Conservation (phyloP, 2,113 vertebrate genomes). For the Rhea americana region DNA sequence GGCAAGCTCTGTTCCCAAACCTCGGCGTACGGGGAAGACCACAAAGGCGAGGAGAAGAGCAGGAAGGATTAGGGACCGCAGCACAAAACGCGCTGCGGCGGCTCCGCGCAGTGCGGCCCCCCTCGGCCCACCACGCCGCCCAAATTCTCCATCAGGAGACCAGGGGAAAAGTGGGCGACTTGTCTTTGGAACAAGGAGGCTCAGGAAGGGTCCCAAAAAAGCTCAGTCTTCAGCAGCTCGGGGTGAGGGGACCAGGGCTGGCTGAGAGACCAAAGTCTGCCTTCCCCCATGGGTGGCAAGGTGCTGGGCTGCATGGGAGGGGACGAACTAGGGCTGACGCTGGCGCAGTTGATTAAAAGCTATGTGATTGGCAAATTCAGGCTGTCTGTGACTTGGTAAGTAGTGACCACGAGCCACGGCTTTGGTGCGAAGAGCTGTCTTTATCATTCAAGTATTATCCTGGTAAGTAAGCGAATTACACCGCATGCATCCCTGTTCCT, state of each 20-base stretch:
- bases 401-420: constrained; percentile 26
- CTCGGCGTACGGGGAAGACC: constrained; percentile 33
- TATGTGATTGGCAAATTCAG: constrained; percentile 63
- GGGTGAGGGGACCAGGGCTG: fast-evolving
- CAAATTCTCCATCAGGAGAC: fast-evolving
- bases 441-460: constrained; percentile 9
- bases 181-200: background rate
- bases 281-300: background rate
- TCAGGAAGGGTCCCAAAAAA: background rate
- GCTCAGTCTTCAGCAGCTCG: fast-evolving
- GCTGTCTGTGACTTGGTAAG: constrained; percentile 10
- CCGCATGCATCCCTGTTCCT: background rate
- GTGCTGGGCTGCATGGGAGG: background rate
- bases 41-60: background rate
- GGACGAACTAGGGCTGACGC: background rate
- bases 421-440: constrained; percentile 28
- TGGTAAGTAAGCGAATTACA: constrained; percentile 26
- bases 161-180: background rate
- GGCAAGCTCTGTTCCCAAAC: constrained; percentile 38
- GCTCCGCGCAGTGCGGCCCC: background rate
- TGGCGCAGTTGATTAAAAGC: constrained; percentile 22
- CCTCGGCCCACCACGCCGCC: background rate
- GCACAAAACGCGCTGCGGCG: background rate
- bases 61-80: constrained; percentile 29
- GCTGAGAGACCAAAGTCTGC: background rate